These are phyloP conservation scores for Nylanderia fulva DNA, from an alignment of 1,140 invertebrate genomes.

Conservation along the genomic window DNA sequence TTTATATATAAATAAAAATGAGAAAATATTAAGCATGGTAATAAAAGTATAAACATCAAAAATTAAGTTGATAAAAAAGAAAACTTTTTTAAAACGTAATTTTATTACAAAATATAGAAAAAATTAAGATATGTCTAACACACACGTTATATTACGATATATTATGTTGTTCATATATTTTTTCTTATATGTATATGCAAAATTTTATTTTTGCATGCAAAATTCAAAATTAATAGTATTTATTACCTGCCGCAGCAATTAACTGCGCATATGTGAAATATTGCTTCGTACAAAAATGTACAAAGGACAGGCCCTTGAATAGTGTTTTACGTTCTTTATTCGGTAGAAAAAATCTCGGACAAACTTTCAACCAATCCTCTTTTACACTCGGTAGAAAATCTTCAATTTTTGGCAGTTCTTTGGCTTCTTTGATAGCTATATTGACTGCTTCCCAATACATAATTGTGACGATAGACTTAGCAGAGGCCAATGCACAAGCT, in stretches of 20 bases:
- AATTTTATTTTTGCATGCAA: background rate
- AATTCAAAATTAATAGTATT: background rate
- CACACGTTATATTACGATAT: no score
- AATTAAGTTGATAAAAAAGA: background rate
- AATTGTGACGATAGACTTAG: constrained; percentile 88
- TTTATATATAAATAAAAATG: background rate
- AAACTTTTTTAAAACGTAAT: background rate
- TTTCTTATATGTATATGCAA: background rate
- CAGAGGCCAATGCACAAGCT: constrained; percentile 88
- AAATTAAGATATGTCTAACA: no score
- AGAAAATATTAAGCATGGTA: background rate
- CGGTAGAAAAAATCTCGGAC: constrained; percentile 5
- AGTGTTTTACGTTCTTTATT: constrained; percentile 45
- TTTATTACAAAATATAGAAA: background rate
- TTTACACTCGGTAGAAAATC: constrained; percentile 49
- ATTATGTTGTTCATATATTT: background rate
- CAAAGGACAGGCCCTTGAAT: constrained; percentile 40
- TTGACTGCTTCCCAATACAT: constrained; percentile 88
- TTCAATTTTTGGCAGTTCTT: constrained; percentile 36
- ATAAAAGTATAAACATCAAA: background rate
- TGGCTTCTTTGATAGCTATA: constrained; percentile 76
- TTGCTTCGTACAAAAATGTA: constrained; percentile 39
- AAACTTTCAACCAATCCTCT: constrained; percentile 36
- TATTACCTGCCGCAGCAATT: constrained; percentile 48
- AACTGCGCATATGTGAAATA: constrained; percentile 13